A percentile compares a stretch with the other conserved stretches of the same genome.
phyloP scores from a whole-genome alignment of 2,888 invertebrate genomes.

The Ctena decussata region DNA sequence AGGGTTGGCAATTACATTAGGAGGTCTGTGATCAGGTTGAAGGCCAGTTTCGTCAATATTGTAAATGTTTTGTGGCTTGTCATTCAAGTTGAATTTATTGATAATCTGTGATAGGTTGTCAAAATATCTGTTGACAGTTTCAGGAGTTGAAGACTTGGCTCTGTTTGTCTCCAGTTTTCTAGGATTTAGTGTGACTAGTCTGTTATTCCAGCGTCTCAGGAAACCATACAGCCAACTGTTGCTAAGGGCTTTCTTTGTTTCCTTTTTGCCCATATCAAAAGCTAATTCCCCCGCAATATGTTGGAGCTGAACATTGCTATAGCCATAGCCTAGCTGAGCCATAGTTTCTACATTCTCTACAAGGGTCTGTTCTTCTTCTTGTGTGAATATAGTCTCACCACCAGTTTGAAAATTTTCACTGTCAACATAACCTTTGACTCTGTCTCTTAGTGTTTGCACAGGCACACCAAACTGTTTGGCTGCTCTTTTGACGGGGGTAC shows the following conservation, averaged over 20 bases:
- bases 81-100: neutral
- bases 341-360: conserved; percentile 26
- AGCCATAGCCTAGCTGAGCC: conserved; percentile 39
- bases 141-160: conserved; percentile 24
- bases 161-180: conserved; percentile 26
- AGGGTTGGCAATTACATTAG: neutral
- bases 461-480: conserved; percentile 11
- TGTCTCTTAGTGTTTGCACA: conserved; percentile 22
- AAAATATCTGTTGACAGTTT: conserved; percentile 12
- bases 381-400: conserved; percentile 10
- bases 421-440: conserved; percentile 16
- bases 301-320: conserved; percentile 23
- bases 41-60: conserved; percentile 27
- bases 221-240: conserved; percentile 32
- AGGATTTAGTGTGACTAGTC: conserved; percentile 32
- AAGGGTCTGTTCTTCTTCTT: conserved; percentile 23
- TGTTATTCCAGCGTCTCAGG: conserved; percentile 29
- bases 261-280: conserved; percentile 28
- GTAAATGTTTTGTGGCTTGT: neutral
- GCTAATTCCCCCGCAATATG: conserved; percentile 33
- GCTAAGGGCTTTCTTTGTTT: conserved; percentile 1
- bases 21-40: neutral
- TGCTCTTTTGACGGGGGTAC: conserved; percentile 21
- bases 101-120: conserved; percentile 1
- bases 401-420: conserved; percentile 15